Evolutionary conservation across 2,888 invertebrate genomes (phyloP).

Genomic region (Amorpha juglandis): DNA sequence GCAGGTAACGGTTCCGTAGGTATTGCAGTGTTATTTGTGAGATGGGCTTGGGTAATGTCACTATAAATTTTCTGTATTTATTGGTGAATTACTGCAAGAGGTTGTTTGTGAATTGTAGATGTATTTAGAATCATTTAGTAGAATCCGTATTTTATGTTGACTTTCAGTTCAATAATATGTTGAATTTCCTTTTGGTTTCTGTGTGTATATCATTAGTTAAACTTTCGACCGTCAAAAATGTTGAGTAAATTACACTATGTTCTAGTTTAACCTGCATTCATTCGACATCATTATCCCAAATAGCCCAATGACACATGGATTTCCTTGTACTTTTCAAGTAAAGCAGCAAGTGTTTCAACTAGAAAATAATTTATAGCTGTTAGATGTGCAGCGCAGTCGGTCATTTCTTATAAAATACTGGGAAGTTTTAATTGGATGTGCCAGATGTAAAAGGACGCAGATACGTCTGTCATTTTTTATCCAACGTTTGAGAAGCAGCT

Average conservation of each 20-base stretch:
- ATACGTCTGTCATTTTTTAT: constrained; percentile 38
- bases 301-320: neutral
- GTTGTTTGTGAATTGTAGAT: neutral
- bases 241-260: too few relatives aligned
- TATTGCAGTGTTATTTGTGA: constrained; percentile 4
- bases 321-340: neutral
- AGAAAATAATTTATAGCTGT: constrained; percentile 29
- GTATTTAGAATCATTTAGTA: neutral
- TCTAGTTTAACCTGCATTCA: neutral
- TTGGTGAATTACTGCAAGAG: neutral
- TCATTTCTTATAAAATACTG: constrained; percentile 26
- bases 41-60: neutral
- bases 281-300: neutral
- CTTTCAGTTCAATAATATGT: too few relatives aligned
- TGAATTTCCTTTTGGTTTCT: too few relatives aligned
- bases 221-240: too few relatives aligned
- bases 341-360: constrained; percentile 20
- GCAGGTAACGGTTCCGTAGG: constrained; percentile 65
- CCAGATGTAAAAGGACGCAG: constrained; percentile 34
- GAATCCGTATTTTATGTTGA: neutral
- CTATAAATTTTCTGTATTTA: neutral
- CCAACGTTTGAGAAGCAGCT: constrained; percentile 33
- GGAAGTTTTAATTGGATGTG: constrained; percentile 57
- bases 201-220: too few relatives aligned
- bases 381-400: neutral